Conservation (phyloP, 1,140 invertebrate genomes). For the Listronotus bonariensis region DNA sequence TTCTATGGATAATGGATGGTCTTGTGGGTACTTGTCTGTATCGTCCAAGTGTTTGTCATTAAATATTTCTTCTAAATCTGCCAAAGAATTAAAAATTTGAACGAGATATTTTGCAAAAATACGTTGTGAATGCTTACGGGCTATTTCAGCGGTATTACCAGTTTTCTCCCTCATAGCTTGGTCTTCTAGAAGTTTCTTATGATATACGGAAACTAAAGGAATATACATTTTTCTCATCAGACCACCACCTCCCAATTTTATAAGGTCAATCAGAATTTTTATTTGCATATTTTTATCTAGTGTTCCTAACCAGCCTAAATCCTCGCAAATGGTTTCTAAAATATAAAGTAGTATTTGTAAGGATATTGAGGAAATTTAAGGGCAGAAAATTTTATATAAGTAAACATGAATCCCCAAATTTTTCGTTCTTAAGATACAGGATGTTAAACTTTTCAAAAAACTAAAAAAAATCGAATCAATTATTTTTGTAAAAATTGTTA, state of each 20-base stretch:
- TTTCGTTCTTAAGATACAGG: too few relatives aligned
- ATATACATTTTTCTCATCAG: conserved; percentile 20
- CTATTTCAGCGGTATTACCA: neutral
- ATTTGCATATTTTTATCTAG: neutral
- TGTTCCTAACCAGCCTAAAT: conserved; percentile 8
- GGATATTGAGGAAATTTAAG: too few relatives aligned
- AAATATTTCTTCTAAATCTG: neutral
- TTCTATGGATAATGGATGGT: conserved; percentile 34
- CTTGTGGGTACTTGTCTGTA: conserved; percentile 27
- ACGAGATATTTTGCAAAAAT: too few relatives aligned
- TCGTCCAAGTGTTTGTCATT: conserved; percentile 2
- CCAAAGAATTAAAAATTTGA: too few relatives aligned
- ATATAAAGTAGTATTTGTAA: too few relatives aligned
- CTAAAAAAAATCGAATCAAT: too few relatives aligned
- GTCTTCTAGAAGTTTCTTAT: conserved; percentile 7
- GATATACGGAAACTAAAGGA: conserved; percentile 13
- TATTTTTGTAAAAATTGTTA: too few relatives aligned
- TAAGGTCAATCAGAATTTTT: neutral
- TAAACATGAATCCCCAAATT: too few relatives aligned
- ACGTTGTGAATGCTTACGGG: too few relatives aligned
- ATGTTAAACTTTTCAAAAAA: too few relatives aligned
- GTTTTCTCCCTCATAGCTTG: neutral
- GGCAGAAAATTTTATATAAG: too few relatives aligned
- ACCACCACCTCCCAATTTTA: conserved; percentile 12
- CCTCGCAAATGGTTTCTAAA: neutral